Evolutionary conservation across 1,140 invertebrate genomes (phyloP).

Genomic region (Lineus longissimus): DNA sequence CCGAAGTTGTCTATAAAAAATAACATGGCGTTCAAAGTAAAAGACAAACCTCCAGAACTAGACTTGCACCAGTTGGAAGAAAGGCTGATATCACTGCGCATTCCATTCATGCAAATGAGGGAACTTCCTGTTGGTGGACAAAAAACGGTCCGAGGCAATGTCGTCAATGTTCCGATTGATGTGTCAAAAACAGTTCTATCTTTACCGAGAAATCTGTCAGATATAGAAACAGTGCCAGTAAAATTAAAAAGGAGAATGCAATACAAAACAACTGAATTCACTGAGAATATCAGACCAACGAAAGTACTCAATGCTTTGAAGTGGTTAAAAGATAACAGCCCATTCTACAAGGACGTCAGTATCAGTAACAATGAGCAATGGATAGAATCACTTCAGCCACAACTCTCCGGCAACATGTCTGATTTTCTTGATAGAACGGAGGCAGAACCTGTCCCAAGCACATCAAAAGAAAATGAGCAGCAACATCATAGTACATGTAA

Average conservation of each 20-base stretch:
- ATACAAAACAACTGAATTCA: slow-evolving; percentile 16
- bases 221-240: slow-evolving; percentile 16
- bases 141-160: slow-evolving; percentile 11
- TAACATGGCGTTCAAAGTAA: background rate
- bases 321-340: background rate
- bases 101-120: slow-evolving; percentile 13
- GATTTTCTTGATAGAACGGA: too few species aligned
- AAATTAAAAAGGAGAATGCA: slow-evolving; percentile 19
- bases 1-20: background rate
- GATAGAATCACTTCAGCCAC: too few species aligned
- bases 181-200: slow-evolving; percentile 21
- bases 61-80: slow-evolving; percentile 8
- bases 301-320: background rate
- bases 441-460: too few species aligned
- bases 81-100: background rate
- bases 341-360: too few species aligned
- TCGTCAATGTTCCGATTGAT: slow-evolving; percentile 27
- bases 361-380: too few species aligned
- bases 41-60: background rate
- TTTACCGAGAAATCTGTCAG: slow-evolving; percentile 15
- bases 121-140: background rate
- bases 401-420: too few species aligned
- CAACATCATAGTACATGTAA: too few species aligned
- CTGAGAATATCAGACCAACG: slow-evolving; percentile 17
- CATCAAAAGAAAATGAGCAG: too few species aligned